Evolutionary conservation across 2,888 invertebrate genomes (phyloP), one percentile per base, ranked within the genome.

Genomic region (Malacosoma neustria): DNA sequence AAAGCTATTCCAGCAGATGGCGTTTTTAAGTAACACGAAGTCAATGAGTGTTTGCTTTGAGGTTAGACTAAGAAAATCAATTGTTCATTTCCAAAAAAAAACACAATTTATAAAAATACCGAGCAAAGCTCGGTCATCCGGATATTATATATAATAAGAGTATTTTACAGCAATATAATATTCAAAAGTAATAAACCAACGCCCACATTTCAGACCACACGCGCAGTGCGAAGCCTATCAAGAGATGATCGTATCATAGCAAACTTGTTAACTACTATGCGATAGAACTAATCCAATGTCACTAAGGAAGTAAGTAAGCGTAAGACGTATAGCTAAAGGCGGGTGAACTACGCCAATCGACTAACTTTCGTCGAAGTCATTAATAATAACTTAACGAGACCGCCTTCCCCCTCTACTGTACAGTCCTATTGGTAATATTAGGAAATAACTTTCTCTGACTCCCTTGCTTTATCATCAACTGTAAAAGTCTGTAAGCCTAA

Each of bases 191-290:
- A 22, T 7, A 33, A 15, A 33, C 22, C 22, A 33, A 11, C 11
- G 12, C 11, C n/a, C 6, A 33, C 15, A 15, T 15, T 11, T 33
- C 11, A 22, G 15, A 39, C 12, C 34, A 31, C 35, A 33, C 34
- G 22, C 36, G 13, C 32, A 29, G 32, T n/a, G n/a, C n/a, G 31
- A 33, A 34, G 29, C 29, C 31, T 32, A 14, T 40, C 44, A 34
- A 42, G 39, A 41, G 44, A 45, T 47, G 44, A 51, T 44, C 47
- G 48, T 50, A 49, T 54, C 48, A 51, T 48, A 51, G 48, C 43
- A 50, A 57, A 59, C 50, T 59, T 60, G 49, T 49, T 47, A 61
- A 61, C 56, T 64, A 49, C 56, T 54, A 51, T 56, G 51, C 56
- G 54, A 51, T 56, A 51, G 39, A 51, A 52, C 47, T 50, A 53